Conservation (phyloP, 2,113 vertebrate genomes). For the Brachyhypopomus occidentalis region DNA sequence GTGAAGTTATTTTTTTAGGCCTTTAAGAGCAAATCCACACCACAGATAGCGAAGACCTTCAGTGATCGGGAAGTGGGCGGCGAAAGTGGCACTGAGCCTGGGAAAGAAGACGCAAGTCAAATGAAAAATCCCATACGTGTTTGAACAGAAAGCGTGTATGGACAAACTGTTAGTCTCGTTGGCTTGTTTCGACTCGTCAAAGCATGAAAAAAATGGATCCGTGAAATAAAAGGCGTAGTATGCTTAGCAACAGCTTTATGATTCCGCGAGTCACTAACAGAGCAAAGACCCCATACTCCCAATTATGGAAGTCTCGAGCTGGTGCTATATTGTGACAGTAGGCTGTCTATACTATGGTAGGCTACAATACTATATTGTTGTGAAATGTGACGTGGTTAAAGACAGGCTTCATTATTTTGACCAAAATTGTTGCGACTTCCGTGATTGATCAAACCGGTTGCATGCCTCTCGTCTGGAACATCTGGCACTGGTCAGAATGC, state of each 20-base stretch:
- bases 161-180: background rate
- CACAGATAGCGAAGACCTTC: no score
- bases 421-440: no score
- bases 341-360: no score
- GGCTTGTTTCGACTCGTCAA: background rate
- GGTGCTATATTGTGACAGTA: background rate
- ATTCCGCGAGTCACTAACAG: background rate
- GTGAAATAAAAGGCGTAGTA: background rate
- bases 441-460: no score
- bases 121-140: background rate
- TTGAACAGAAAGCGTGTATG: background rate
- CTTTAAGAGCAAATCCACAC: no score
- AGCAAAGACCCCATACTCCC: background rate
- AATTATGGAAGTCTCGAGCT: background rate
- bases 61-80: no score
- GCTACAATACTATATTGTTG: no score
- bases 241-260: background rate
- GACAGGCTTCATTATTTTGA: no score
- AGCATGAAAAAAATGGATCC: background rate
- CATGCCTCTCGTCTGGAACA: no score
- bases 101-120: background rate
- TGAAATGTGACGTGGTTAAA: no score
- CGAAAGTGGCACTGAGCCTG: background rate
- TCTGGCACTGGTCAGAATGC: no score
- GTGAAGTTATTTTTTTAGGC: no score